Conservation (phyloP, 1,140 invertebrate species). For the Drosophila yakuba region DNA sequence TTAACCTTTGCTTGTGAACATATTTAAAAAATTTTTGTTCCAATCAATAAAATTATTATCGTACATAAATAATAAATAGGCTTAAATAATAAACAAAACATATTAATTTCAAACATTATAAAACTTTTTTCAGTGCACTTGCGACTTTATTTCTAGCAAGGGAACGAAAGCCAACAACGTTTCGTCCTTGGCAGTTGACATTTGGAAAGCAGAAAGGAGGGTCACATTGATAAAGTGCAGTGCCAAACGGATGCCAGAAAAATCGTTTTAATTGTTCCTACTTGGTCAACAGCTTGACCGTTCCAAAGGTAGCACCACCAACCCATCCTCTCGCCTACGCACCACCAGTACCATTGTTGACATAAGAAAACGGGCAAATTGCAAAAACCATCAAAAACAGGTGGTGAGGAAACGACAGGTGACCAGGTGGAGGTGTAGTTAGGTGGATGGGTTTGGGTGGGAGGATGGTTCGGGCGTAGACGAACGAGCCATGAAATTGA, state of each 20-base stretch:
- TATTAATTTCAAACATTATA: too few relatives aligned
- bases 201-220: slow-evolving; percentile 33
- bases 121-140: neutral
- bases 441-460: neutral
- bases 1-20: neutral
- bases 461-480: neutral
- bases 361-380: slow-evolving; percentile 49
- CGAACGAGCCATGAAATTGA: slow-evolving; percentile 72
- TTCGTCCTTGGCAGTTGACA: slow-evolving; percentile 64
- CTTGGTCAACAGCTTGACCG: slow-evolving; percentile 52
- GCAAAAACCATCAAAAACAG: slow-evolving; percentile 34
- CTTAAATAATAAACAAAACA: too few relatives aligned
- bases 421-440: neutral
- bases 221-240: slow-evolving; percentile 29
- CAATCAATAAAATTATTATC: too few relatives aligned
- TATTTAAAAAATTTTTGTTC: neutral
- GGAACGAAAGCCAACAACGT: slow-evolving; percentile 22
- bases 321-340: slow-evolving; percentile 12
- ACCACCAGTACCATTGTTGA: slow-evolving; percentile 43
- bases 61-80: too few relatives aligned
- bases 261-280: slow-evolving; percentile 67
- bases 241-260: slow-evolving; percentile 26
- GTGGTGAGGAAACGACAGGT: neutral
- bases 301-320: slow-evolving; percentile 18
- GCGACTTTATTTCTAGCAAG: slow-evolving; percentile 28